Conservation (phyloP, 2,113 vertebrate species). For the Chloroceryle aenea region DNA sequence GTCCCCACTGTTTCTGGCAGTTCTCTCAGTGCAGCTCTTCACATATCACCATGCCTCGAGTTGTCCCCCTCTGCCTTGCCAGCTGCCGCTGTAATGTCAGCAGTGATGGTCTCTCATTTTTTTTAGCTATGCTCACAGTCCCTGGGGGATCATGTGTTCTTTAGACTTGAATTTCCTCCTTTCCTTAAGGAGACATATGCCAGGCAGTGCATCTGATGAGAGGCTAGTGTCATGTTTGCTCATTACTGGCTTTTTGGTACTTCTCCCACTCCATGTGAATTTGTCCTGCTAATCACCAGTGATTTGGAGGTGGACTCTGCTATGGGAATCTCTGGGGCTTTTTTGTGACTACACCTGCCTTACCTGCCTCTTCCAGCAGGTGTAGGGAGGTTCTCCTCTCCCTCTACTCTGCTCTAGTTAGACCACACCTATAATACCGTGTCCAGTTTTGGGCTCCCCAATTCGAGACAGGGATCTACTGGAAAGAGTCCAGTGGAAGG, state of each 20-base stretch:
- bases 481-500: no score
- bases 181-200: background rate
- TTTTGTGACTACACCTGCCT: background rate
- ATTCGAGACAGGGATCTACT: no score
- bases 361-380: background rate
- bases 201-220: background rate
- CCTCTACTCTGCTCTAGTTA: no score
- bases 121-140: background rate
- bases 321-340: background rate
- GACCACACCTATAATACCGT: no score
- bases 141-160: no score
- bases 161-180: background rate
- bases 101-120: background rate
- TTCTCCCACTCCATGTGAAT: background rate
- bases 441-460: no score
- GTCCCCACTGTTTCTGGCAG: background rate
- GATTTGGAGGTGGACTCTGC: background rate
- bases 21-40: background rate
- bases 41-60: accelerated
- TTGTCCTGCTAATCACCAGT: background rate
- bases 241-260: background rate
- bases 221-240: background rate
- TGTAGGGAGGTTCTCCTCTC: no score
- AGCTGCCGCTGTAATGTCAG: background rate
- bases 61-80: background rate